Evolutionary conservation across 2,888 invertebrate genomes (phyloP), one percentile per base, ranked within the genome.

Genomic region (Acanthopleura granulata): DNA sequence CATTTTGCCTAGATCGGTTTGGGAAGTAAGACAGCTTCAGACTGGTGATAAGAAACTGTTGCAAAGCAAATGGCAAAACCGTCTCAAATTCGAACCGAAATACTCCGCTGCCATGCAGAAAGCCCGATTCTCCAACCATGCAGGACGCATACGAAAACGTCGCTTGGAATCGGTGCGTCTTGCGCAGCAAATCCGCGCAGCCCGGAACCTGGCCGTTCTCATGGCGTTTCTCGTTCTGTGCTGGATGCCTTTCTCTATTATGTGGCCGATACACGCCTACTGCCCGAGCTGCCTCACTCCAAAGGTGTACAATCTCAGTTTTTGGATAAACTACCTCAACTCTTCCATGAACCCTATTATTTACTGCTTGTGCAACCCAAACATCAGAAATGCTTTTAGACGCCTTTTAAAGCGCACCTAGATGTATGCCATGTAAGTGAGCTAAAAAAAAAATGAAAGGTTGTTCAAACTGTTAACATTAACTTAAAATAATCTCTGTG

Each of bases 161-260:
- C 40, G 49, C 16, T 49, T 22, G 49, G 71, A 71, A 49, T 18
- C 18, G 1, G 49, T 71, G n/a, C 71, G 71, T 49, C 96, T 98
- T 86, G 96, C 97, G 72, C 97, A 97, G 90, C 97, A 97, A 90
- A 96, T 97, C 90, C 97, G 97, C 90, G 97, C 98, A 16, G 97
- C 97, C 16, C 97, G 97, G 91, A 97, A 97, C 18, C 91, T 98
- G 83, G 97, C 97, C 72, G 97, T 97, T 89, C 97, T 97, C 85
- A 97, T 97, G 96, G 97, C 97, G 76, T 96, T 96, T 82, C 97
- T 97, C 90, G 96, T 97, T 89, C 94, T 97, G 83, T 97, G 97
- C 91, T 97, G 97, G 97, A 92, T 97, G 85, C 97, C 97, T 79
- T 98, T 98, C 91, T 97, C 98, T 90, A 96, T 97, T 81, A 96